A percentile compares a stretch with the other conserved stretches of the same genome.
Conservation (phyloP, 2,113 vertebrate genomes). For the Morphnarchus princeps region DNA sequence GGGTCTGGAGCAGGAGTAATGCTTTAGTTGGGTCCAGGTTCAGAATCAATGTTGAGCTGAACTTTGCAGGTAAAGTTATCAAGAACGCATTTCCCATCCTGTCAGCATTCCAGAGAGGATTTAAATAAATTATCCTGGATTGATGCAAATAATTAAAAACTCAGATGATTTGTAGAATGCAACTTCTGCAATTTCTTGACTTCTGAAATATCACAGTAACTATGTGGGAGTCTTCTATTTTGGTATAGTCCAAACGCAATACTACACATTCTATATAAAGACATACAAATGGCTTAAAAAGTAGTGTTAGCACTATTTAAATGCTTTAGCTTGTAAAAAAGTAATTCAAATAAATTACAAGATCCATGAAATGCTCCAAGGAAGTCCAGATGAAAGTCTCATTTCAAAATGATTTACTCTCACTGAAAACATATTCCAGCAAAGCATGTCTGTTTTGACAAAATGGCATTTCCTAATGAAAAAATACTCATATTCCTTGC, state of each 20-base stretch:
- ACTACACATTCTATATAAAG: background rate
- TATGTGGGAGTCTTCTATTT: background rate
- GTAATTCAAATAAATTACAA: background rate
- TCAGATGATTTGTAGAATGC: background rate
- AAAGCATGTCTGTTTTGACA: background rate
- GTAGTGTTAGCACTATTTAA: background rate
- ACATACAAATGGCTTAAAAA: background rate
- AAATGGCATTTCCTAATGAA: background rate
- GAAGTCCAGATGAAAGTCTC: background rate
- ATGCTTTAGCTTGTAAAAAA: background rate
- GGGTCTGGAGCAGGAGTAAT: background rate
- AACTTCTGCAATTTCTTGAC: background rate
- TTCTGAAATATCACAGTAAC: background rate
- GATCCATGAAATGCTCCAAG: background rate
- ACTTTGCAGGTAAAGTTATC: background rate
- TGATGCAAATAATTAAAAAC: background rate
- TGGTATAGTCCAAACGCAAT: background rate
- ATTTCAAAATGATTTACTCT: conserved; percentile 1
- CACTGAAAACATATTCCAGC: background rate
- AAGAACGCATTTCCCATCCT: background rate
- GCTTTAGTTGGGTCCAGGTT: background rate
- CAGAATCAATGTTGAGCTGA: background rate
- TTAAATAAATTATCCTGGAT: background rate
- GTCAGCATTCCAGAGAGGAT: background rate
- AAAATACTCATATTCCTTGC: background rate